These are phyloP conservation scores for Agrochola litura DNA, from an alignment of 2,888 invertebrate genomes.

Conservation along the genomic window DNA sequence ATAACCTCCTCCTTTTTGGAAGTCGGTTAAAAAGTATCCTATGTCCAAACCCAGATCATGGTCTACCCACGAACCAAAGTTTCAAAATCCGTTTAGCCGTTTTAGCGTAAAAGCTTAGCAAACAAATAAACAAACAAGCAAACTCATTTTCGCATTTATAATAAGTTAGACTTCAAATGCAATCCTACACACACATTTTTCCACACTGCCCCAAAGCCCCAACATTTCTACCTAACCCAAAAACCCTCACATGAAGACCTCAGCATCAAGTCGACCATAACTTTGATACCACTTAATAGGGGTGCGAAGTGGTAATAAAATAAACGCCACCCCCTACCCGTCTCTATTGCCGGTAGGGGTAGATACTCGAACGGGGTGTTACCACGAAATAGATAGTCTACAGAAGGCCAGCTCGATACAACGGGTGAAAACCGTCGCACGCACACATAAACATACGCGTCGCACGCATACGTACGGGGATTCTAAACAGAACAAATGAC, in stretches of 20 bases:
- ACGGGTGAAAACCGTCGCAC: neutral
- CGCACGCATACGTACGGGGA: too few relatives aligned
- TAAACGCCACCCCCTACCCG: conserved; percentile 52
- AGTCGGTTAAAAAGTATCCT: too few relatives aligned
- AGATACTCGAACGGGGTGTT: conserved; percentile 29
- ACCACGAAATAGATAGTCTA: neutral
- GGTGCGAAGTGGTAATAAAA: conserved; percentile 64
- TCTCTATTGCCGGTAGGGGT: conserved; percentile 3
- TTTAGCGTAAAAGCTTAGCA: too few relatives aligned
- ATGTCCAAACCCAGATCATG: too few relatives aligned
- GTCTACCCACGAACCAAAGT: too few relatives aligned
- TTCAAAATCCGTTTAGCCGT: too few relatives aligned
- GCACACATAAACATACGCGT: too few relatives aligned
- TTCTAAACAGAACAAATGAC: neutral
- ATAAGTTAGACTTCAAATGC: neutral
- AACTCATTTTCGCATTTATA: too few relatives aligned
- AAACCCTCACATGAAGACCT: conserved; percentile 49
- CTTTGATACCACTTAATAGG: conserved; percentile 62
- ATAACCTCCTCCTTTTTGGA: too few relatives aligned
- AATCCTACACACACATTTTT: neutral
- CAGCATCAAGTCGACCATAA: conserved; percentile 51
- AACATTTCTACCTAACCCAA: conserved; percentile 15
- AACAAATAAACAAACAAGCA: too few relatives aligned
- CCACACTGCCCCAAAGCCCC: neutral
- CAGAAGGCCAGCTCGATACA: neutral